Conservation (phyloP, 2,113 vertebrate species). For the Nesoenas mayeri region DNA sequence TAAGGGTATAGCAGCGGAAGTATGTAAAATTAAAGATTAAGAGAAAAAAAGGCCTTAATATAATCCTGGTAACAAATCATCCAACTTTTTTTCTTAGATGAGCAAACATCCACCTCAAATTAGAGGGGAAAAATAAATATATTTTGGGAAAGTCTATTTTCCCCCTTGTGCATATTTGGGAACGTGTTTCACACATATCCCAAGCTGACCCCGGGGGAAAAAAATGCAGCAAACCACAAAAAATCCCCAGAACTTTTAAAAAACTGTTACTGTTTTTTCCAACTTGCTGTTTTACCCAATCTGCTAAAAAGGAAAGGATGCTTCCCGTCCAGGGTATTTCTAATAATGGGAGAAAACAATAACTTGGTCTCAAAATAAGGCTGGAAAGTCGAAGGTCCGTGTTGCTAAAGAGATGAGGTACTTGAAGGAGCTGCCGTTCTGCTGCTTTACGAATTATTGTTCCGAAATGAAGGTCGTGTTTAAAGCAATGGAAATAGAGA, state of each 20-base stretch:
- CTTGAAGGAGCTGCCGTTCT: not conserved
- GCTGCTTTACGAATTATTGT: not conserved
- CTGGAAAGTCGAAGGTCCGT: not conserved
- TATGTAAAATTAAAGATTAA: not conserved
- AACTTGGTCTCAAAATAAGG: not conserved
- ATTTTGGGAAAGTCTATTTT: not conserved
- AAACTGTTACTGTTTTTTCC: slow-evolving; percentile 17
- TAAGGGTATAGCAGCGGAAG: not conserved
- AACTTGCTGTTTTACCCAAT: not conserved
- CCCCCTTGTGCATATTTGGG: not conserved
- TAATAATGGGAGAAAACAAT: not conserved
- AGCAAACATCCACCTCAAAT: not conserved
- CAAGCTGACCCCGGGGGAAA: not conserved
- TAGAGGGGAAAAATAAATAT: not conserved
- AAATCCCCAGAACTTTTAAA: slow-evolving; percentile 42
- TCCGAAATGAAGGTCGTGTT: not conserved
- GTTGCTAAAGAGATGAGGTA: not conserved
- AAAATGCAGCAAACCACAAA: not conserved
- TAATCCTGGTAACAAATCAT: not conserved
- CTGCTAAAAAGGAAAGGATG: not conserved
- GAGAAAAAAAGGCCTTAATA: not conserved
- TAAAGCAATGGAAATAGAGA: not conserved
- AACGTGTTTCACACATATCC: not conserved
- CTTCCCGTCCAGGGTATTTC: not conserved
- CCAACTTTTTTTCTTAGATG: not conserved